These are phyloP conservation scores for Naso thynnoides DNA, from an alignment of 2,797 vertebrate genomes.

Conservation along the genomic window DNA sequence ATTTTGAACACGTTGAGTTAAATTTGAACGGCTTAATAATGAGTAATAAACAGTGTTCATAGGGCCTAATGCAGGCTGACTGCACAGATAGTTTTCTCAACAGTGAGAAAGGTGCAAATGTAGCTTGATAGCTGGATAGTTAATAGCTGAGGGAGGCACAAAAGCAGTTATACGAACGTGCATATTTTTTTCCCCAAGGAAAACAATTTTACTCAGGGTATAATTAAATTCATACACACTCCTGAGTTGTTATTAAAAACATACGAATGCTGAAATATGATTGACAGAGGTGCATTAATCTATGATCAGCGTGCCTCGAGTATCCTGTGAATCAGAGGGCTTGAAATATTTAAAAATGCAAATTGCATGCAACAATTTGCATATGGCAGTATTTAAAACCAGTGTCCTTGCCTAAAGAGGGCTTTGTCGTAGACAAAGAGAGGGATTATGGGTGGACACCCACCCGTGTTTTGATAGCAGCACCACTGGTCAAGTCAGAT, in stretches of 20 bases:
- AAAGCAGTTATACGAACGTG: constrained; percentile 11
- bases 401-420: constrained; percentile 93
- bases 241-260: constrained; percentile 93
- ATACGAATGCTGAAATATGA: constrained; percentile 93
- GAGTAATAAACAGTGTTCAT: constrained; percentile 4
- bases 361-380: constrained; percentile 93
- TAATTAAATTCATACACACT: constrained; percentile 71
- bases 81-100: not conserved
- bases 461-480: constrained; percentile 86
- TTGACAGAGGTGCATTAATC: constrained; percentile 93
- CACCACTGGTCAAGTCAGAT: constrained; percentile 90
- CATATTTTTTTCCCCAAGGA: constrained; percentile 9
- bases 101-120: not conserved
- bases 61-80: constrained; percentile 21
- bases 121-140: not conserved
- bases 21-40: not conserved
- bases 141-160: not conserved
- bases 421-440: constrained; percentile 88
- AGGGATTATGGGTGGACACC: constrained; percentile 89
- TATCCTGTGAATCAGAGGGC: constrained; percentile 93
- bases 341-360: constrained; percentile 97
- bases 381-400: constrained; percentile 94
- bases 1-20: not conserved
- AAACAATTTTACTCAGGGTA: constrained; percentile 26
- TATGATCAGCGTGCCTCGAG: constrained; percentile 92